phyloP scores from a whole-genome alignment of 2,113 vertebrate genomes.

The Pungitius pungitius region DNA sequence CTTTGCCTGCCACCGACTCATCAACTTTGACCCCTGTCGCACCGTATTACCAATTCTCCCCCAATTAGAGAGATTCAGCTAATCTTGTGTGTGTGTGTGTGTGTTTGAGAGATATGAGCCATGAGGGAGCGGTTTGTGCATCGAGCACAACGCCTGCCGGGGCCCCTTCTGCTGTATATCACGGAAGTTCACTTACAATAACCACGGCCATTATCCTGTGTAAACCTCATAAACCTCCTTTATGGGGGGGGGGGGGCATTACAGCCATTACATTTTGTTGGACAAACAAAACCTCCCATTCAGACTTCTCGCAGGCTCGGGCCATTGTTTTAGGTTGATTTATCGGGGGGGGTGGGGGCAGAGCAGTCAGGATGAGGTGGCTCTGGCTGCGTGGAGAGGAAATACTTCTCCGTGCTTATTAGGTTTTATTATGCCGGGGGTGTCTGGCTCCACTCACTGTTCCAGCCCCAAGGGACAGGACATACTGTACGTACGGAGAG shows the following conservation, averaged over 20 bases:
- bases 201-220: slow-evolving; percentile 63
- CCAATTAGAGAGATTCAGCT: slow-evolving; percentile 52
- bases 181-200: slow-evolving; percentile 46
- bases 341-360: slow-evolving; percentile 26
- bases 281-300: slow-evolving; percentile 62
- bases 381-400: slow-evolving; percentile 40
- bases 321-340: slow-evolving; percentile 66
- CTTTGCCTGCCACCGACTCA: slow-evolving; percentile 38
- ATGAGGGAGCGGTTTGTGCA: slow-evolving; percentile 25
- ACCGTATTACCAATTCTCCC: slow-evolving; percentile 31
- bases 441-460: slow-evolving; percentile 33
- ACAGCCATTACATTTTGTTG: slow-evolving; percentile 62
- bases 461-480: slow-evolving; percentile 26
- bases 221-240: slow-evolving; percentile 67
- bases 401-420: slow-evolving; percentile 46
- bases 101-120: slow-evolving; percentile 4
- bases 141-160: slow-evolving; percentile 12
- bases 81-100: slow-evolving; percentile 5
- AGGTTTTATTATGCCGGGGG: slow-evolving; percentile 52
- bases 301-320: too few species aligned
- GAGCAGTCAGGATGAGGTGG: slow-evolving; percentile 47
- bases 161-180: slow-evolving; percentile 36
- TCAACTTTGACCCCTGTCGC: slow-evolving; percentile 45
- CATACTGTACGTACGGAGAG: slow-evolving; percentile 6
- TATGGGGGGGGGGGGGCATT: slow-evolving; percentile 66